These are phyloP conservation scores for Mus minutoides DNA, from an alignment of 2,797 vertebrate species.

Conservation along the genomic window DNA sequence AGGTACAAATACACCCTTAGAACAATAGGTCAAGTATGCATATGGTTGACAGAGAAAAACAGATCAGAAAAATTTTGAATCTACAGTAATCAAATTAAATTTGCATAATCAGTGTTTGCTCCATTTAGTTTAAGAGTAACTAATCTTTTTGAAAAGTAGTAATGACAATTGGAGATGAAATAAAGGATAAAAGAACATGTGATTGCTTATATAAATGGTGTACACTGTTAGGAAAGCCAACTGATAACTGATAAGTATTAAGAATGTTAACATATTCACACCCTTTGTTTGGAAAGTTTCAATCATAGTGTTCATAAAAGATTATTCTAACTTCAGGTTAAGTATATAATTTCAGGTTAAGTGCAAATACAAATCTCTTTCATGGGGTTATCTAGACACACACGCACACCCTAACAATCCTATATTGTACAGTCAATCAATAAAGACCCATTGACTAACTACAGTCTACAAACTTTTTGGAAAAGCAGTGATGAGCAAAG, in stretches of 20 bases:
- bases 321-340: slow-evolving; percentile 26
- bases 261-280: slow-evolving; percentile 13
- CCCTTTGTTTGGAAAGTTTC: slow-evolving; percentile 14
- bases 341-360: slow-evolving; percentile 26
- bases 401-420: not conserved
- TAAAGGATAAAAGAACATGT: slow-evolving; percentile 21
- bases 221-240: not conserved
- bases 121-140: slow-evolving; percentile 46
- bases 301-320: slow-evolving; percentile 17
- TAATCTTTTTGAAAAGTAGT: slow-evolving; percentile 1
- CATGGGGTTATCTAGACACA: not conserved
- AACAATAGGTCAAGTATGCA: not conserved
- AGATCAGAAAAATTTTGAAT: slow-evolving; percentile 25
- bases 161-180: slow-evolving; percentile 22
- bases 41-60: not conserved
- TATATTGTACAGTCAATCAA: not conserved
- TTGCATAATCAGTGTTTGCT: not conserved
- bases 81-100: slow-evolving; percentile 13
- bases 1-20: slow-evolving; percentile 4
- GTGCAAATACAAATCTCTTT: slow-evolving; percentile 1
- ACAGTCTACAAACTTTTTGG: not conserved
- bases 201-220: not conserved
- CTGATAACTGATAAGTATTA: not conserved
- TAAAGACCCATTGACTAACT: not conserved
- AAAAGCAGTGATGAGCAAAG: not conserved